Evolutionary conservation across 2,113 vertebrate species (phyloP).

Genomic region (Phalacrocorax brasilianus): DNA sequence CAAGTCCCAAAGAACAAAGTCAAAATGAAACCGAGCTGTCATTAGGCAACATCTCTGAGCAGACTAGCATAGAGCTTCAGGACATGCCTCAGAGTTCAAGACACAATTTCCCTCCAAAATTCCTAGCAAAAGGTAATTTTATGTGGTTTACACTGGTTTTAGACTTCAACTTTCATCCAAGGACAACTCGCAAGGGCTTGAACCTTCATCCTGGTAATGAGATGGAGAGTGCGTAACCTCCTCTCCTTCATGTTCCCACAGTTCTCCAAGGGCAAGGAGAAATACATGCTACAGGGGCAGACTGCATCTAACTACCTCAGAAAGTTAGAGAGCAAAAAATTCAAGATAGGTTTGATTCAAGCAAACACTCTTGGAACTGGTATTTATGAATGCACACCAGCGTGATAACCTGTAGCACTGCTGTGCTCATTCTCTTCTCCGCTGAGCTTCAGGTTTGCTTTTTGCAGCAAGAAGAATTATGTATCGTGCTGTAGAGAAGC

Average conservation of each 20-base stretch:
- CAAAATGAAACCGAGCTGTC: neutral
- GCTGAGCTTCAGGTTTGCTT: neutral
- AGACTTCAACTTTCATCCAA: neutral
- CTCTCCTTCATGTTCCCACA: neutral
- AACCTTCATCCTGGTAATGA: neutral
- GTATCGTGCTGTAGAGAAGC: neutral
- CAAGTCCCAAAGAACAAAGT: neutral
- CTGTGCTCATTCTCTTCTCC: neutral
- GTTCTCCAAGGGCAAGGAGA: neutral
- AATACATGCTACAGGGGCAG: neutral
- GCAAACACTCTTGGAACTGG: neutral
- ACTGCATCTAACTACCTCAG: neutral
- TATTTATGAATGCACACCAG: neutral
- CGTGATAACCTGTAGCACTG: neutral
- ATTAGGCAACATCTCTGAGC: neutral
- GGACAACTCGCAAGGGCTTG: neutral
- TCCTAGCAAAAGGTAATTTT: neutral
- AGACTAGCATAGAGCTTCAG: neutral
- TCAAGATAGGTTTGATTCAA: neutral
- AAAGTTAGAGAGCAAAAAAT: neutral
- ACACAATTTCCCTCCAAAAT: neutral
- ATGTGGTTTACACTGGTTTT: neutral
- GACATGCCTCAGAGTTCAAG: neutral
- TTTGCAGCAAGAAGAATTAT: neutral
- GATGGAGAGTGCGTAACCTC: neutral